These are phyloP conservation scores for Tapera naevia DNA, from an alignment of 2,797 vertebrate species.

Conservation along the genomic window DNA sequence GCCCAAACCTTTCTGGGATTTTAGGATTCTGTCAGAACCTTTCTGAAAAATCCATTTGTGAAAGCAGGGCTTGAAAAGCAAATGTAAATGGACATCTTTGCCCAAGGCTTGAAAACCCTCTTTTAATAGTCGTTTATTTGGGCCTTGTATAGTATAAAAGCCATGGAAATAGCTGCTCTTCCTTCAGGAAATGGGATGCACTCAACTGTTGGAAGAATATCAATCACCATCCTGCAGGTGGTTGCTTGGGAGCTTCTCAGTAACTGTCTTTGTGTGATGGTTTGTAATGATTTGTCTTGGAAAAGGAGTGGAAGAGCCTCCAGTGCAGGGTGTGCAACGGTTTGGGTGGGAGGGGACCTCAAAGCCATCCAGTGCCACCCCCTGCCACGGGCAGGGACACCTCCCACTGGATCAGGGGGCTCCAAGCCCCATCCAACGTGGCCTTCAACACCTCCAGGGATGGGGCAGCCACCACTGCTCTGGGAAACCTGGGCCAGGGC, in stretches of 20 bases:
- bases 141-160: not conserved
- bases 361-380: too few species aligned
- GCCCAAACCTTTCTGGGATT: too few species aligned
- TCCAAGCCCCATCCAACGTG: too few species aligned
- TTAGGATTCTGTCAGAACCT: not conserved
- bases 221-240: accelerated
- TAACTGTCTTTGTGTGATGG: accelerated
- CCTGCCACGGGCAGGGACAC: too few species aligned
- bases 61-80: not conserved
- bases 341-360: too few species aligned
- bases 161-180: not conserved
- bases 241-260: not conserved
- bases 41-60: not conserved
- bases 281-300: accelerated
- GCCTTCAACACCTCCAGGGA: too few species aligned
- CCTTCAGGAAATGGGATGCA: not conserved
- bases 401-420: too few species aligned
- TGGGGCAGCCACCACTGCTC: too few species aligned
- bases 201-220: not conserved
- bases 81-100: not conserved
- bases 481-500: too few species aligned
- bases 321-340: too few species aligned
- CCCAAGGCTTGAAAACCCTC: not conserved
- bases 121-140: not conserved
- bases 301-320: not conserved